phyloP scores from a whole-genome alignment of 2,888 invertebrate genomes.

The Apoda limacodes region DNA sequence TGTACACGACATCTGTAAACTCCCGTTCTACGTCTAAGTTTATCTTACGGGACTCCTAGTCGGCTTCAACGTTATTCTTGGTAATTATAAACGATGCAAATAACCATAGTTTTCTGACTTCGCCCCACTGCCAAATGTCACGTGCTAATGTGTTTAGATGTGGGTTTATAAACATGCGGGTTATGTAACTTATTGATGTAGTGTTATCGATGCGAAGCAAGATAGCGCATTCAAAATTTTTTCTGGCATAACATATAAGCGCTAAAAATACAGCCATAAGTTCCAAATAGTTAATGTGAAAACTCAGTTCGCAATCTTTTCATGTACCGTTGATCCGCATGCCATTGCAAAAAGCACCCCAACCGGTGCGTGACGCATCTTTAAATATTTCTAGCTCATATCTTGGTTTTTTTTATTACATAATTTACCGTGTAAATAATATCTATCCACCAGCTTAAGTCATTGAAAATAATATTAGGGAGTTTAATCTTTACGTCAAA shows the following conservation, averaged over 20 bases:
- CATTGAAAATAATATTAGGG: constrained; percentile 1
- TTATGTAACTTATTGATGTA: constrained; percentile 17
- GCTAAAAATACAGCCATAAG: constrained; percentile 11
- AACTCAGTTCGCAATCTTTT: too few relatives aligned
- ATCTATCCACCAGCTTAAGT: constrained; percentile 11
- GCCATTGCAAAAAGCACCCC: too few relatives aligned
- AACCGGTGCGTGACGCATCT: too few relatives aligned
- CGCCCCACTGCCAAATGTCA: constrained; percentile 17
- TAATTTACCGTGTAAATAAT: constrained; percentile 2
- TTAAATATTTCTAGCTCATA: too few relatives aligned
- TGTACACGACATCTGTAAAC: constrained; percentile 5
- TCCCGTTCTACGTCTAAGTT: constrained; percentile 13
- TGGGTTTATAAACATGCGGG: constrained; percentile 9
- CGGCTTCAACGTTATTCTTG: constrained; percentile 13
- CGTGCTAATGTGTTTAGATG: constrained; percentile 13
- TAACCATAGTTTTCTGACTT: constrained; percentile 12
- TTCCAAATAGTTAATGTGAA: too few relatives aligned
- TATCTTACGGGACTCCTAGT: constrained; percentile 13
- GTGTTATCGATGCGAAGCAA: constrained; percentile 17
- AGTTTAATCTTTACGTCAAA: too few relatives aligned
- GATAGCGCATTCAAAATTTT: constrained; percentile 6
- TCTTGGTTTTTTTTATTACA: constrained; percentile 2
- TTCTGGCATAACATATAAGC: constrained; percentile 12
- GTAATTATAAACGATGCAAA: constrained; percentile 15
- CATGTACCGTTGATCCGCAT: too few relatives aligned